phyloP scores from a whole-genome alignment of 2,888 invertebrate species.

The Chloroclysta siterata region DNA sequence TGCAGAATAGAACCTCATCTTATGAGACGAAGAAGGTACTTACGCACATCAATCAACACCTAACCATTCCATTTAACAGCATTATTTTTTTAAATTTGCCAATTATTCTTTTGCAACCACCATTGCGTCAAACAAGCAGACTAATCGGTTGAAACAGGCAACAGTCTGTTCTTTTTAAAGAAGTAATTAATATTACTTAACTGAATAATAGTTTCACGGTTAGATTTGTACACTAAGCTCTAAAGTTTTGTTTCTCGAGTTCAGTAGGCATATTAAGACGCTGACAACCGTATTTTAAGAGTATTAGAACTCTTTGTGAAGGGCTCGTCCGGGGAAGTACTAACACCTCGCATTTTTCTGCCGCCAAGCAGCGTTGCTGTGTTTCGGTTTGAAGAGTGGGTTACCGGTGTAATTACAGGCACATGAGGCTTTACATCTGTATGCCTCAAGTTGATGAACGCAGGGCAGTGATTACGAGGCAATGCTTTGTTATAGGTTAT shows the following conservation, averaged over 20 bases:
- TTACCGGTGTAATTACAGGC: no score
- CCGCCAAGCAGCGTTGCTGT: no score
- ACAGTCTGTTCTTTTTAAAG: slow-evolving; percentile 70
- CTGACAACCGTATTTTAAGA: no score
- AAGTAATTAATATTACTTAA: slow-evolving; percentile 80
- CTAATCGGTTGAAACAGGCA: slow-evolving; percentile 66
- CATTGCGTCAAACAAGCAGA: slow-evolving; percentile 66
- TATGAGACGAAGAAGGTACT: not conserved
- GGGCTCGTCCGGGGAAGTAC: no score
- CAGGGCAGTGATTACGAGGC: no score
- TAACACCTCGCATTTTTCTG: no score
- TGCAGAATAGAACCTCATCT: not conserved
- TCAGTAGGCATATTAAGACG: not conserved
- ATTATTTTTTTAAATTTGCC: slow-evolving; percentile 56
- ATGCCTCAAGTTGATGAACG: no score
- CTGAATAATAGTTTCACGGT: slow-evolving; percentile 69
- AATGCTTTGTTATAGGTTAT: no score
- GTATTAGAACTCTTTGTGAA: no score
- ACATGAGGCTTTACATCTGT: no score
- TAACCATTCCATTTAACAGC: slow-evolving; percentile 43
- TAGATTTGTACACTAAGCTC: slow-evolving; percentile 57
- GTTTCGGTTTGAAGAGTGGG: no score
- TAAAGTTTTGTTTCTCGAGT: slow-evolving; percentile 22
- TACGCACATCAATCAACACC: slow-evolving; percentile 50
- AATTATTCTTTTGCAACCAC: slow-evolving; percentile 73